Evolutionary conservation across 1,140 invertebrate genomes (phyloP).

Genomic region (Mizuhopecten yessoensis): DNA sequence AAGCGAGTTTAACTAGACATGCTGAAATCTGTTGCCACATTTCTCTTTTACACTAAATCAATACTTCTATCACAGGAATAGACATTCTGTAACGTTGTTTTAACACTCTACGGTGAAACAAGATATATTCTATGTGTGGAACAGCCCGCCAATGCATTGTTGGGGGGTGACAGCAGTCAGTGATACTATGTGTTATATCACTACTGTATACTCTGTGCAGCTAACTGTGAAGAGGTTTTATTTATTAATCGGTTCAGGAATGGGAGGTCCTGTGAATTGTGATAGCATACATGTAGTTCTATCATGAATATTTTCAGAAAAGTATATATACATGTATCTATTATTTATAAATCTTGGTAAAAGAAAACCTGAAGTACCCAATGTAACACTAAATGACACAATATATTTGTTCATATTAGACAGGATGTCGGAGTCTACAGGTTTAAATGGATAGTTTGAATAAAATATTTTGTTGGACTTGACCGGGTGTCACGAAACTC

Average conservation of each 20-base stretch:
- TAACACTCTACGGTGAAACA: neutral
- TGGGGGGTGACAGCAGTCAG: neutral
- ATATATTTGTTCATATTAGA: no score
- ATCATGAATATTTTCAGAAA: neutral
- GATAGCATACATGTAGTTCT: neutral
- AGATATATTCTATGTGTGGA: neutral
- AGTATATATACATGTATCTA: no score
- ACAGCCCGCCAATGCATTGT: neutral
- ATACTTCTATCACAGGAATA: neutral
- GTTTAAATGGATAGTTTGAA: no score
- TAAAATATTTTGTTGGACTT: no score
- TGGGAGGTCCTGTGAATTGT: neutral
- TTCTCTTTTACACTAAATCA: neutral
- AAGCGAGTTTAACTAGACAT: neutral
- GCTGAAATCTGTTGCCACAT: constrained; percentile 10
- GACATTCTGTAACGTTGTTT: neutral
- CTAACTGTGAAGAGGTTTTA: neutral
- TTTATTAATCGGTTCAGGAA: neutral
- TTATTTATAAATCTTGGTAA: no score
- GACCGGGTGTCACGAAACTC: no score
- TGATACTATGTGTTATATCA: neutral
- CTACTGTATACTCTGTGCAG: neutral
- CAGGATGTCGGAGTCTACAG: no score
- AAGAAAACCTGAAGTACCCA: no score
- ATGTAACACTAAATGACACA: no score